Percentiles rank a stretch among this genome's conserved stretches.
phyloP scores from a whole-genome alignment of 2,113 vertebrate genomes.

The Dasyurus viverrinus region DNA sequence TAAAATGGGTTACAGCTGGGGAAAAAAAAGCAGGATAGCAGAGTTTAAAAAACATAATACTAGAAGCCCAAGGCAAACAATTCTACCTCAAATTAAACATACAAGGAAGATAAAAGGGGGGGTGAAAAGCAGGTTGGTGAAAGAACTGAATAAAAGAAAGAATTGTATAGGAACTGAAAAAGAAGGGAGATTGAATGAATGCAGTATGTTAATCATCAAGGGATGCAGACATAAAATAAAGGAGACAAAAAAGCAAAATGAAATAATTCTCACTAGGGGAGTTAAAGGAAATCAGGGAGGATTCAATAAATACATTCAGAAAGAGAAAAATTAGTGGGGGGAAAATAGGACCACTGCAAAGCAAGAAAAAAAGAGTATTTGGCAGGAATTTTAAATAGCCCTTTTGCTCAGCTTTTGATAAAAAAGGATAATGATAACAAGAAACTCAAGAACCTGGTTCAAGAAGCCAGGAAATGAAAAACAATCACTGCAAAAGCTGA shows the following conservation, averaged over 20 bases:
- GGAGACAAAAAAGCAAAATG: constrained; percentile 43
- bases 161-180: not conserved
- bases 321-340: constrained; percentile 24
- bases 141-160: constrained; percentile 34
- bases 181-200: constrained; percentile 3
- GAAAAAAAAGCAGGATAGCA: not conserved
- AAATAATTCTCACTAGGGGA: constrained; percentile 37
- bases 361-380: constrained; percentile 22
- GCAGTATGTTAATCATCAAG: constrained; percentile 10
- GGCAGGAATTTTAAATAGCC: constrained; percentile 21
- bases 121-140: not conserved
- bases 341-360: not conserved
- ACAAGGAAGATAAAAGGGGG: not conserved
- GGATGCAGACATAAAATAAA: constrained; percentile 30
- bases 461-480: constrained; percentile 35
- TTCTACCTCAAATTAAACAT: constrained; percentile 30
- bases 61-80: constrained; percentile 21
- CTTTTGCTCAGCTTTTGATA: constrained; percentile 33
- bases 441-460: constrained; percentile 29
- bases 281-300: constrained; percentile 40
- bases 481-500: constrained; percentile 13
- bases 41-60: not conserved
- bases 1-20: constrained; percentile 7
- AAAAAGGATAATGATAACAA: constrained; percentile 42
- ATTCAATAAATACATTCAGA: constrained; percentile 41